Base-by-base conservation (phyloP, 2,888 invertebrate species). In the Cenopis cana region DNA sequence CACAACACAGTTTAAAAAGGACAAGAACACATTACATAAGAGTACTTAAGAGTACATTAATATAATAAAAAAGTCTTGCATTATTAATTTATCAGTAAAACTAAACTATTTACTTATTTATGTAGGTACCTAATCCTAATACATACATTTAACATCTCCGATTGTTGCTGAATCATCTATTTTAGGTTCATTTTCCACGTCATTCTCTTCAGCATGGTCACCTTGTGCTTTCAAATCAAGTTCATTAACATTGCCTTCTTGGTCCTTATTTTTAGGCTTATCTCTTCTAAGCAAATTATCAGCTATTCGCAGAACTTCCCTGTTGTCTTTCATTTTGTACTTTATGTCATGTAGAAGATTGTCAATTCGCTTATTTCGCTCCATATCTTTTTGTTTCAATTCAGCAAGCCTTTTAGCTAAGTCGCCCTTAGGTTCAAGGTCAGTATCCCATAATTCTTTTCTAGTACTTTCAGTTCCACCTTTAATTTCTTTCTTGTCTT, bases 251-350 rank as follows among this genome's bases (percentile, higher is more conserved):
- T 75, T 79, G 10, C 77, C 76, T 61, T 76, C 50, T 33, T 80
- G 61, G 62, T 68, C 59, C 46, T 24, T 33, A 33, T 83, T 88
- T 50, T 78, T 86, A 52, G 67, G 76, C 29, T 89, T 90, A 75
- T 89, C 89, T 73, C 89, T 83, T 73, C 83, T 82, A 9, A 93
- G 75, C 70, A 93, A 79, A 75, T 83, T 92, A 76, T 93, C 87
- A 9, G 93, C 91, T 6, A 91, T 75, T 68, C 85, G 80, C 49
- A 90, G 76, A 5, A 93, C 91, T 67, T 93, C 92, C 76, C 89
- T 85, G 73, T 92, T 93, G 75, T 90, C 90, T 70, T 89, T 92
- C 91, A 92, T 91, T 73, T 89, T 91, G 67, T 87, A 89, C 79
- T 93, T 91, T 41, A 93, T 93, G 66, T 89, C 86, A 59, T 78